Base-by-base conservation (phyloP, 2,888 invertebrate genomes). In the Teleiodes luculella region DNA sequence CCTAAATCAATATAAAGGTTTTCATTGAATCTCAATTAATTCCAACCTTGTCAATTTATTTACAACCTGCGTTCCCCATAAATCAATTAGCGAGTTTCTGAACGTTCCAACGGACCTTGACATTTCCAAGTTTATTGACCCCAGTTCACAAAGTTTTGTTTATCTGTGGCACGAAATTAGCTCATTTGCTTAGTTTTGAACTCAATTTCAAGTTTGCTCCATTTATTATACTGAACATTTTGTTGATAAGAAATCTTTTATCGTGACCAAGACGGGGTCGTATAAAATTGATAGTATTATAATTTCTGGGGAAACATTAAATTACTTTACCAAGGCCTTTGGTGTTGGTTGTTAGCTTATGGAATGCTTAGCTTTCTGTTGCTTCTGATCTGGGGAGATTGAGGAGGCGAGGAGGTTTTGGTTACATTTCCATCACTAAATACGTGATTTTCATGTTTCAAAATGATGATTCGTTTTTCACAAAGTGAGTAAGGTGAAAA, bases 131-230 rank as follows among this genome's bases (percentile, higher is more conserved):
- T 46, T 46, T 16, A 31, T 46, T 43, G 43, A 24, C 43, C 43
- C 13, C 43, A 43, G 13, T 20, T 20, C 13, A 13, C 13, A 2
- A 20, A 28, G 33, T 33, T 24, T 43, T 43, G 31, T 48, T 36
- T 48, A 48, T 48, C 48, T 20, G 14, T 1, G 3, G 20, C 35
- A 35, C 48, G 24, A 48, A 48, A 48, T 48, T 48, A 48, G 48
- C 48, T 48, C 33, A 48, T 48, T 48, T 48, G 16, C 48, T 48
- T 48, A 48, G 35, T 48, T 48, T 11, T 7, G 20, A 48, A 48
- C 48, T 48, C 48, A 35, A 48, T 48, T 48, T 31, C 35, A 48
- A 48, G 11, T 46, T 46, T 31, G 14, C 16, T 30, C 28, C 30
- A 31, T 46, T 46, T 46, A 31, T 46, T 46, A 46, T 46, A 31